These are phyloP conservation scores for Schrankia costaestrigalis DNA, from an alignment of 2,888 invertebrate species.

Conservation along the genomic window DNA sequence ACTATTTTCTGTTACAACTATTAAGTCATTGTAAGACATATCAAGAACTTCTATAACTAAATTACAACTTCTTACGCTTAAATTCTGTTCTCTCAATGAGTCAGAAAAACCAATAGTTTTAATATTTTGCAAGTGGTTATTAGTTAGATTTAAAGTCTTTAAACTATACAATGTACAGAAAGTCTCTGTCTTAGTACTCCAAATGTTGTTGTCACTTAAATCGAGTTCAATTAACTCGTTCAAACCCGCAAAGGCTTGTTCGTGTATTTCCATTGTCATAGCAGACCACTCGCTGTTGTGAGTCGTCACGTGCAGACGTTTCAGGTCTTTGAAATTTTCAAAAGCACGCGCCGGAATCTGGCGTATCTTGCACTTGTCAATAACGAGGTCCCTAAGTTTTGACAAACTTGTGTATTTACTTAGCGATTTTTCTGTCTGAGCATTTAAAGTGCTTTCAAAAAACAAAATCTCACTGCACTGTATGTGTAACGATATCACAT, in stretches of 20 bases:
- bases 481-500: conserved; percentile 84
- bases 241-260: conserved; percentile 85
- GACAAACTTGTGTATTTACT: conserved; percentile 81
- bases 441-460: conserved; percentile 85
- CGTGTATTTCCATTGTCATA: conserved; percentile 86
- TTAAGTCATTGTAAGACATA: conserved; percentile 87
- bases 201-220: conserved; percentile 88
- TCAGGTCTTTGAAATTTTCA: conserved; percentile 84
- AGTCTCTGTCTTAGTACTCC: conserved; percentile 86
- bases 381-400: conserved; percentile 84
- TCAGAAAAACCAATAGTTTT: conserved; percentile 87
- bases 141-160: conserved; percentile 85
- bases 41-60: conserved; percentile 85
- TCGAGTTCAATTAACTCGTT: conserved; percentile 84
- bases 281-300: conserved; percentile 90
- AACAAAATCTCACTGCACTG: conserved; percentile 88
- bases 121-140: conserved; percentile 89
- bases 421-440: conserved; percentile 62
- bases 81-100: conserved; percentile 79
- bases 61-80: conserved; percentile 84
- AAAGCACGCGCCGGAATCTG: conserved; percentile 86
- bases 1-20: conserved; percentile 84
- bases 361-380: conserved; percentile 89
- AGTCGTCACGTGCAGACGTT: conserved; percentile 85
- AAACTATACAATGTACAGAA: conserved; percentile 87